Evolutionary conservation across 2,888 invertebrate genomes (phyloP).

Genomic region (Chymomyza procnemis): DNA sequence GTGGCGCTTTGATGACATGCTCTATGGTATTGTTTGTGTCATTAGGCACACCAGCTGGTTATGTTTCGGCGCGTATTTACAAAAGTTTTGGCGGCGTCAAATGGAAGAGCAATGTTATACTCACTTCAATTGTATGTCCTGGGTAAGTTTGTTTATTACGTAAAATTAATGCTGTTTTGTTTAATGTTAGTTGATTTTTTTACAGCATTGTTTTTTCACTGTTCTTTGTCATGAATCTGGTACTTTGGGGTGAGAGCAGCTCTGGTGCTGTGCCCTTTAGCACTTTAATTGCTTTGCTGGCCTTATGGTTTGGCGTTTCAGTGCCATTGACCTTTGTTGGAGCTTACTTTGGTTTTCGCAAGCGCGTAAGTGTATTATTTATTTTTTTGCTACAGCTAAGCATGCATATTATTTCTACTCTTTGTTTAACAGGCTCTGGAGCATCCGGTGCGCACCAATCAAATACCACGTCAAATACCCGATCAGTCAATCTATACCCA

Average conservation of each 20-base stretch:
- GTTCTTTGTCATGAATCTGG: constrained; percentile 97
- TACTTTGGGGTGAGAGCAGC: constrained; percentile 96
- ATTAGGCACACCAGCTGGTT: constrained; percentile 97
- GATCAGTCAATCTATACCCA: constrained; percentile 99
- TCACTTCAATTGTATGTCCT: constrained; percentile 97
- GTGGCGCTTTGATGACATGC: constrained; percentile 99
- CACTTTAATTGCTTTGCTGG: constrained; percentile 94
- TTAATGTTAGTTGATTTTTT: neutral
- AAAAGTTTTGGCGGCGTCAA: constrained; percentile 99
- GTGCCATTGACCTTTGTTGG: constrained; percentile 98
- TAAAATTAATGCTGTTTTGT: neutral
- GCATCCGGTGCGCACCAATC: constrained; percentile 98
- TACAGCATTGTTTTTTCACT: constrained; percentile 94
- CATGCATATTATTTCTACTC: neutral
- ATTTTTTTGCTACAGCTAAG: neutral
- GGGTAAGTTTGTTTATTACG: constrained; percentile 83
- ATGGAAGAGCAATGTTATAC: constrained; percentile 98
- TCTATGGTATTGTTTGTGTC: constrained; percentile 97
- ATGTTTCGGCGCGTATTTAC: constrained; percentile 96
- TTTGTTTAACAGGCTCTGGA: constrained; percentile 86
- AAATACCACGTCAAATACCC: constrained; percentile 98
- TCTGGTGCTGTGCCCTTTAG: constrained; percentile 98
- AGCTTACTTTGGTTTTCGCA: constrained; percentile 98
- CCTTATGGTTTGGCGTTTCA: constrained; percentile 98
- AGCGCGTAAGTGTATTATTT: constrained; percentile 84